Percentiles rank a stretch among this genome's conserved stretches.
phyloP scores from a whole-genome alignment of 1,140 invertebrate species.

The Megalopta genalis region DNA sequence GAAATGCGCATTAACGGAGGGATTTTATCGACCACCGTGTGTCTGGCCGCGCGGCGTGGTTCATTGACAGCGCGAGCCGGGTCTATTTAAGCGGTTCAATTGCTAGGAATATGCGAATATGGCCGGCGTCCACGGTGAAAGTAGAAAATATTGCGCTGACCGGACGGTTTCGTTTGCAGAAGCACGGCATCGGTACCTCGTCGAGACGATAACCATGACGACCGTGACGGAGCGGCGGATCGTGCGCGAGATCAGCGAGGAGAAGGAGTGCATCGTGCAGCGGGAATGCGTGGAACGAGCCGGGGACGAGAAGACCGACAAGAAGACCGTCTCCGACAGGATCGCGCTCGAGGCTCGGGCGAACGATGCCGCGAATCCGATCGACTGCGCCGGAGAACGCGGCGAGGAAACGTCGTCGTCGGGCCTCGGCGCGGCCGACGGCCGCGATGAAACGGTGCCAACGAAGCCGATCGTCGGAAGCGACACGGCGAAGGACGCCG shows the following conservation, averaged over 20 bases:
- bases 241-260: slow-evolving; percentile 80
- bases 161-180: slow-evolving; percentile 60
- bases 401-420: not conserved
- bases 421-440: not conserved
- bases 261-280: slow-evolving; percentile 54
- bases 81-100: no score
- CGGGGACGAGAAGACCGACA: slow-evolving; percentile 50
- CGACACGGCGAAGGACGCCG: not conserved
- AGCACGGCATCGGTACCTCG: slow-evolving; percentile 82
- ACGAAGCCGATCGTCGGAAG: not conserved
- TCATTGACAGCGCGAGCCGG: no score
- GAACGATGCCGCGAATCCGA: not conserved
- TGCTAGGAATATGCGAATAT: no score
- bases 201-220: slow-evolving; percentile 86
- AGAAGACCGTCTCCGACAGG: slow-evolving; percentile 18
- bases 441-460: not conserved
- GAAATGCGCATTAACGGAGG: no score
- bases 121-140: no score
- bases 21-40: no score
- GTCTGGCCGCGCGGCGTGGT: no score
- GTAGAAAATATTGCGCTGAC: no score
- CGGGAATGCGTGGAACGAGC: slow-evolving; percentile 51
- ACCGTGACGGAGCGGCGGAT: slow-evolving; percentile 85
- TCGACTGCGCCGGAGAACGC: not conserved
- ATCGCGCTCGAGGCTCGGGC: not conserved